Percentiles rank a stretch among this genome's conserved stretches.
These are phyloP conservation scores for Phyllostomus hastatus DNA, from an alignment of 2,113 vertebrate genomes.

Conservation along the genomic window DNA sequence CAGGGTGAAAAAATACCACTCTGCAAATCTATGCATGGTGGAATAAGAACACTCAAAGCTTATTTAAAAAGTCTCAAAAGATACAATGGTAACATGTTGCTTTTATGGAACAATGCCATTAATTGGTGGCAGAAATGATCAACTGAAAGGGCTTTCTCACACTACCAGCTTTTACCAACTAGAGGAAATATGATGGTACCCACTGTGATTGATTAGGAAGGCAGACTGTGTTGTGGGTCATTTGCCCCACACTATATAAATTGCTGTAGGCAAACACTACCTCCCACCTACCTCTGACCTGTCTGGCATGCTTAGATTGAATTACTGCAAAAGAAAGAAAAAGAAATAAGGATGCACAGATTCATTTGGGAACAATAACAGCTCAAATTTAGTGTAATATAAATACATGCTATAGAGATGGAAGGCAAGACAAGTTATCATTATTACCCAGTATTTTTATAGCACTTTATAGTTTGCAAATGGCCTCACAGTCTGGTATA, in stretches of 20 bases:
- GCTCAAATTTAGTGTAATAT: slow-evolving; percentile 73
- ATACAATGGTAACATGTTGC: not conserved
- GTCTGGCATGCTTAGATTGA: not conserved
- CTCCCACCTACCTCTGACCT: not conserved
- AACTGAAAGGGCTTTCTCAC: not conserved
- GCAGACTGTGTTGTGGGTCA: not conserved
- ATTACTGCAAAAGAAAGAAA: not conserved
- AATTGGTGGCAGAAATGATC: not conserved
- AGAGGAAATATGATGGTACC: not conserved
- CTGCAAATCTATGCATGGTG: not conserved
- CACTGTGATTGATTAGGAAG: not conserved
- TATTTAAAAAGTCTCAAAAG: not conserved
- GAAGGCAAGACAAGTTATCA: slow-evolving; percentile 69
- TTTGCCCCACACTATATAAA: not conserved
- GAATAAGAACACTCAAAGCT: not conserved
- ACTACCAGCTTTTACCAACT: not conserved
- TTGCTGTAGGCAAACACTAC: not conserved
- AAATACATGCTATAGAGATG: slow-evolving; percentile 76
- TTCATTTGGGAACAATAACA: slow-evolving; percentile 60
- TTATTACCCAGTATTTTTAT: slow-evolving; percentile 53
- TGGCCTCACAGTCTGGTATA: not conserved
- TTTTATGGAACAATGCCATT: not conserved
- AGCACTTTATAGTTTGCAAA: slow-evolving; percentile 60
- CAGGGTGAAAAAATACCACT: not conserved
- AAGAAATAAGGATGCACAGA: slow-evolving; percentile 11